Evolutionary conservation across 2,113 vertebrate genomes (phyloP), one percentile per base, ranked within the genome.

Genomic region (Semnopithecus entellus): DNA sequence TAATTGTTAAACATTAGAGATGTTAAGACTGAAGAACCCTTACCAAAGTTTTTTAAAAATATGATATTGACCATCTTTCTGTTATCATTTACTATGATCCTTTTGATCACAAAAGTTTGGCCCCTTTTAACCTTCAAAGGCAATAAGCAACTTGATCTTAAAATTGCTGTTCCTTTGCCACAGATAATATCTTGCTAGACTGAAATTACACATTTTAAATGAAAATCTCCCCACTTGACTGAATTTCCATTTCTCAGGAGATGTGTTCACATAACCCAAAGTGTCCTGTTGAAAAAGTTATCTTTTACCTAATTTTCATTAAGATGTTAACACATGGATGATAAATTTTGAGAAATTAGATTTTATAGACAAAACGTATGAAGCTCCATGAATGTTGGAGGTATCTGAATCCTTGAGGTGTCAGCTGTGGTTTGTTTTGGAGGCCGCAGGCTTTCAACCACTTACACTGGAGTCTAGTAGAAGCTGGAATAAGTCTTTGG

Each of bases 171-270:
- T 91, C 10, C 17, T 90, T 96, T 75, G 35, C 22, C 13, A 40
- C n/a, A 78, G 12, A 73, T 5, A 79, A 1, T 73, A 45, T 78
- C 94, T 95, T 50, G 48, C 88, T 94, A 57, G 70, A 66, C 78
- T 89, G 50, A 94, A 96, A 88, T 92, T 57, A 73, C 3, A 11
- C 75, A 20, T 94, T 94, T 96, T 93, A 93, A 96, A 88, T 93
- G 75, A 92, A 89, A 97, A 79, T 66, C 64, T 93, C 55, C 12
- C 61, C 16, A 48, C 79, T 79, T 35, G 35, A 61, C 35, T 94
- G 18, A 97, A 91, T 57, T 93, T 64, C 35, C 13, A 7, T 91
- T 94, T 96, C 50, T 68, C 13, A 40, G 83, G 86, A 78, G 38
- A 20, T 85, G 14, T 73, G 32, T 82, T 72, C 64, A 66, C 25